Percentiles rank a stretch among this genome's conserved stretches.
These are phyloP conservation scores for Pseudomyrmex gracilis DNA, from an alignment of 1,140 invertebrate genomes.

Conservation along the genomic window DNA sequence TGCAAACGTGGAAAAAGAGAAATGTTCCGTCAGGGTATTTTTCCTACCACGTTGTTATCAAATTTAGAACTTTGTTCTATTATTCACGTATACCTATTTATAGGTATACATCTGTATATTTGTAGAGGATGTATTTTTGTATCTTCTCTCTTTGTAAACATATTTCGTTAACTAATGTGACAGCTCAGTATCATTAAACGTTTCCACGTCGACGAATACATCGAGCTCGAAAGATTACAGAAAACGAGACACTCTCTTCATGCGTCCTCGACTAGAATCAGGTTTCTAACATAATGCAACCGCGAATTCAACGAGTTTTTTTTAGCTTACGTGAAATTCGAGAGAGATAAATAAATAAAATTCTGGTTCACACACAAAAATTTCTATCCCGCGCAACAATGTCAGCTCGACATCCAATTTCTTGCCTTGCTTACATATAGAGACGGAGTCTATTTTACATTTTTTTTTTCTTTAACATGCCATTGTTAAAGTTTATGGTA, in stretches of 20 bases:
- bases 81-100: no score
- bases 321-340: constrained; percentile 43
- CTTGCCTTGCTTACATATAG: not conserved
- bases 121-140: no score
- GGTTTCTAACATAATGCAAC: constrained; percentile 16
- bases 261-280: constrained; percentile 17
- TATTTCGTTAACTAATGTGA: no score
- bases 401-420: not conserved
- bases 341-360: constrained; percentile 51
- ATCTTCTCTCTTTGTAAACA: no score
- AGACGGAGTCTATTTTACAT: not conserved
- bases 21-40: no score
- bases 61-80: no score
- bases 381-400: constrained; percentile 14
- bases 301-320: constrained; percentile 32
- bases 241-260: constrained; percentile 1
- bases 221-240: not conserved
- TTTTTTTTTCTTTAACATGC: no score
- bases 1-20: not conserved
- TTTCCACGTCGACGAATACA: no score
- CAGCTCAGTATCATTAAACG: no score
- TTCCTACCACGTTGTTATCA: no score
- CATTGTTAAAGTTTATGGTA: no score
- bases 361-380: not conserved
- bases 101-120: no score